Evolutionary conservation across 2,113 vertebrate species (phyloP).

Genomic region (Rhagologus leucostigma): DNA sequence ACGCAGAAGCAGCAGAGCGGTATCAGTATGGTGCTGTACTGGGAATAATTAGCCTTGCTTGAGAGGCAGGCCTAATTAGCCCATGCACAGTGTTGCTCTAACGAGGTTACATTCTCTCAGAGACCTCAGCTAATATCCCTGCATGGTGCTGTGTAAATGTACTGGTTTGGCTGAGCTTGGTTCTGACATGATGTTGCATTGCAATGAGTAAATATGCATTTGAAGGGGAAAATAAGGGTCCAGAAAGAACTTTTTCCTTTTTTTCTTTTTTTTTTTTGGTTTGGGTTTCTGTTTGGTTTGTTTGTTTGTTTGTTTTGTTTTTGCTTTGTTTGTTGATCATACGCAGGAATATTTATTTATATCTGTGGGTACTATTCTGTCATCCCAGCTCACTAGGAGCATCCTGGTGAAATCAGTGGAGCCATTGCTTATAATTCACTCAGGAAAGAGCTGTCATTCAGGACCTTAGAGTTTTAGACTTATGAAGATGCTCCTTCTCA

Average conservation of each 20-base stretch:
- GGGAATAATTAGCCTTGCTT: slow-evolving; percentile 64
- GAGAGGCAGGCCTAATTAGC: slow-evolving; percentile 56
- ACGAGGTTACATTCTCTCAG: slow-evolving; percentile 49
- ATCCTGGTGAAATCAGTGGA: neutral
- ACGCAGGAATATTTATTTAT: neutral
- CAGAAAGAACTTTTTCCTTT: neutral
- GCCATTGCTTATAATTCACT: neutral
- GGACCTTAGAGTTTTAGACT: neutral
- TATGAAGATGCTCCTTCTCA: neutral
- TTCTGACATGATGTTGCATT: neutral
- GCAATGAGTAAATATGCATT: neutral
- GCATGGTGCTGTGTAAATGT: slow-evolving; percentile 25
- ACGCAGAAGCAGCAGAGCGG: neutral
- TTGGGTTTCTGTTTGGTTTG: too few relatives aligned
- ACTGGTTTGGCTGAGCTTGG: neutral
- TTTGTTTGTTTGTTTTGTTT: neutral
- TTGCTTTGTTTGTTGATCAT: neutral
- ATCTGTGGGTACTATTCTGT: neutral
- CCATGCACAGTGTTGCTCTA: slow-evolving; percentile 38
- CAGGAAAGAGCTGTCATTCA: neutral
- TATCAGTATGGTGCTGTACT: slow-evolving; percentile 32
- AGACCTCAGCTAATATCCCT: slow-evolving; percentile 48
- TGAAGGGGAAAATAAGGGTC: neutral
- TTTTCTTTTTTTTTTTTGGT: too few relatives aligned
- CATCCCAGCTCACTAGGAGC: neutral